Base-by-base conservation (phyloP, 2,888 invertebrate species). In the Masnerella sp. region DNA sequence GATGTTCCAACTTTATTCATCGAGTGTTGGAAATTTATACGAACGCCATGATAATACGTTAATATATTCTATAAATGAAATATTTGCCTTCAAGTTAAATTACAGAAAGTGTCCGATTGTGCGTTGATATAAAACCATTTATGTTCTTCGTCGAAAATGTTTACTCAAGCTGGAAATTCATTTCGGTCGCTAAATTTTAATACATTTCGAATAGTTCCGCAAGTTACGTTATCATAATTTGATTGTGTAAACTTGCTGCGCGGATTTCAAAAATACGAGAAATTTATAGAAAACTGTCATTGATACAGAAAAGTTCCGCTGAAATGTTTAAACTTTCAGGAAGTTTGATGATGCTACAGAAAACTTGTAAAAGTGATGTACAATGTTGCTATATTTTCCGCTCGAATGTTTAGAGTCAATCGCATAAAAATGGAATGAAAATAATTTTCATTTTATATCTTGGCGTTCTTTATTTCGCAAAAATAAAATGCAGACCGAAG, bases 301-400 rank as follows among this genome's bases (percentile, higher is more conserved):
- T 40, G 52, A 28, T 54, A 11, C 5, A 32, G 40, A 38, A 54
- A 54, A 54, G 52, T 54, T 54, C 28, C 5, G n/a, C 28, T 54
- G 8, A 54, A 40, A 54, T 54, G 25, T 54, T 40, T 40, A 28
- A 54, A 54, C 52, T 54, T 54, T 15, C 7, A 20, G 14, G 22
- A 54, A 54, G 25, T 54, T 54, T 28, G 40, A 25, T 28, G 28
- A 40, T 28, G 40, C 22, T 5, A n/a, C 14, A 7, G 15, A 3
- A 12, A 40, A 54, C 17, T 54, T 54, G 38, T 28, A 17, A 40
- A 54, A 54, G 52, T 54, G 28, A 32, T 17, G 25, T 9, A 36
- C 25, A 28, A 28, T 54, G 28, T 40, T 40, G 34, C 28, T 25
- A 17, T 54, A 28, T 5, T 54, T 15, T 52, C 9, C 22, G 3